These are phyloP conservation scores for Tortricodes alternella DNA, from an alignment of 2,888 invertebrate genomes.

Conservation along the genomic window DNA sequence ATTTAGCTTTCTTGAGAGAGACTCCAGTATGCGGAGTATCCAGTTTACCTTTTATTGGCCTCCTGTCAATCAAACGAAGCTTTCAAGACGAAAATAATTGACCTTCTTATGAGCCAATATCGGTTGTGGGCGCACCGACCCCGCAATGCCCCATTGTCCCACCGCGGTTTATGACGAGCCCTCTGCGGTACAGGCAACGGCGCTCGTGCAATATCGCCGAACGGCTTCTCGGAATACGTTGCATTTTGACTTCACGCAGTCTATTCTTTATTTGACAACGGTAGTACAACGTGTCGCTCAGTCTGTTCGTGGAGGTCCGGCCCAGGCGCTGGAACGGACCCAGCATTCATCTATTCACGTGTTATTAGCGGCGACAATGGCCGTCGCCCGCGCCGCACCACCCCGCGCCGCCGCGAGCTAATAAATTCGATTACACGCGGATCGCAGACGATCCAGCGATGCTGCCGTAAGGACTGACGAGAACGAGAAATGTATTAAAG, in stretches of 20 bases:
- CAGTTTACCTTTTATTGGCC: neutral
- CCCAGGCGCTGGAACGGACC: conserved; percentile 12
- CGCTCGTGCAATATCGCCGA: neutral
- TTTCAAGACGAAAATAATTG: neutral
- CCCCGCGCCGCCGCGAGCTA: conserved; percentile 35
- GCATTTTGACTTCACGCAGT: neutral
- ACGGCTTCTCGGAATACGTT: neutral
- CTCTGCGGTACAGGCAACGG: neutral
- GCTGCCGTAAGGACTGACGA: too few species aligned
- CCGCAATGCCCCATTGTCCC: conserved; percentile 13
- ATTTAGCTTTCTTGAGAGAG: too few species aligned
- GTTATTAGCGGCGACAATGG: conserved; percentile 36
- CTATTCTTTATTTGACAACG: neutral
- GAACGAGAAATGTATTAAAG: too few species aligned
- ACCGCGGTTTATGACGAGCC: neutral
- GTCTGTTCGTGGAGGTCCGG: too few species aligned
- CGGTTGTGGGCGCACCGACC: neutral
- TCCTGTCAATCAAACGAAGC: neutral
- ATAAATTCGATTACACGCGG: conserved; percentile 53
- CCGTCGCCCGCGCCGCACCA: conserved; percentile 15
- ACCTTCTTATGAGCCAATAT: neutral
- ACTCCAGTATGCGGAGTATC: neutral
- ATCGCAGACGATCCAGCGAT: neutral
- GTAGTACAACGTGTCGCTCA: neutral
- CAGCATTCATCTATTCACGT: conserved; percentile 39